Evolutionary conservation across 2,797 vertebrate genomes (phyloP).

Genomic region (Arctocebus calabarensis): DNA sequence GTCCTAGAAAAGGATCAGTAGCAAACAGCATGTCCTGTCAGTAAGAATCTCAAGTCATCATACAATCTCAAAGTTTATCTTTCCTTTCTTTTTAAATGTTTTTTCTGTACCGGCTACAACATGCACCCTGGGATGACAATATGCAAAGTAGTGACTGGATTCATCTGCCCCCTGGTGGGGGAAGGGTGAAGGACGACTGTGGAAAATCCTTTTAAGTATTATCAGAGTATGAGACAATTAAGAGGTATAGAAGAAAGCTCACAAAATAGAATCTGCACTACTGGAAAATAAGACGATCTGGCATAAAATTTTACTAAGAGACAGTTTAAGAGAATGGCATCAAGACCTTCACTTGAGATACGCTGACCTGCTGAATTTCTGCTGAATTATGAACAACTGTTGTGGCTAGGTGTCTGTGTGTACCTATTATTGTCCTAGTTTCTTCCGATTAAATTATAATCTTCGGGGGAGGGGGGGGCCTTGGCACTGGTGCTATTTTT

Average conservation of each 20-base stretch:
- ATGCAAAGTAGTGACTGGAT: background rate
- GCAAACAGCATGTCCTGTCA: background rate
- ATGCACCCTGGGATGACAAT: background rate
- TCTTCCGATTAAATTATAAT: background rate
- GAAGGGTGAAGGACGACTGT: background rate
- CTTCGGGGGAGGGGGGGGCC: too few relatives aligned
- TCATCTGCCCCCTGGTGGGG: constrained; percentile 74
- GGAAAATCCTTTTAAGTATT: background rate
- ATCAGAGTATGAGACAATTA: background rate
- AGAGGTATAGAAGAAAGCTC: background rate
- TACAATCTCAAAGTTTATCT: background rate
- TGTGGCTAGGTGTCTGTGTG: background rate
- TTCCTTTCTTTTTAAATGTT: background rate
- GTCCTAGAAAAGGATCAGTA: background rate
- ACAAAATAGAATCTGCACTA: background rate
- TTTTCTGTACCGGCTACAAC: background rate
- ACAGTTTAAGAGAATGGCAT: background rate
- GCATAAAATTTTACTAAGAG: background rate
- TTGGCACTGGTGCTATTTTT: background rate
- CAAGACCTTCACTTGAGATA: background rate
- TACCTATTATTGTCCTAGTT: background rate
- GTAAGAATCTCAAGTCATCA: background rate
- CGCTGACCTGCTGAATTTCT: background rate
- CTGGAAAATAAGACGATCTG: background rate
- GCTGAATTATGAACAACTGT: background rate